These are phyloP conservation scores for Marcusenius ussheri DNA, from an alignment of 2,113 vertebrate species.

Conservation along the genomic window DNA sequence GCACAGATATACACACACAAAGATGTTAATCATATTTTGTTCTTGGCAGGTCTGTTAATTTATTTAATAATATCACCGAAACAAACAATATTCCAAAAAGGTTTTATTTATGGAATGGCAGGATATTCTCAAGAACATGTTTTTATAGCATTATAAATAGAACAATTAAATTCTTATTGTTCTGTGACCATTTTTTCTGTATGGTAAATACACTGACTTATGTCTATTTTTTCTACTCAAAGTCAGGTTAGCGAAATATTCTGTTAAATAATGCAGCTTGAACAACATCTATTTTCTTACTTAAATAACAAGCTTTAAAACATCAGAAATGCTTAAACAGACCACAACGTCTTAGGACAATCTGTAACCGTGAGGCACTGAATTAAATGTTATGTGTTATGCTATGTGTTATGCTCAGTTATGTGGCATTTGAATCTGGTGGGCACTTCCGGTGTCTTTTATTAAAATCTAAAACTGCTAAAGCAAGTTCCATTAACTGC, in stretches of 20 bases:
- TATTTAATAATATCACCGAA: neutral
- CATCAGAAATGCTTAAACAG: neutral
- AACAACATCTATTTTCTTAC: neutral
- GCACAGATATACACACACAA: neutral
- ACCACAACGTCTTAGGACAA: neutral
- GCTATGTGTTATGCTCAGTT: neutral
- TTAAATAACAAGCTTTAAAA: neutral
- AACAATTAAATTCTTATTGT: neutral
- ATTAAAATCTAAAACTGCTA: neutral
- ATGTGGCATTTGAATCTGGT: neutral
- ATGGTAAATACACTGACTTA: neutral
- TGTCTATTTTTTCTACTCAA: neutral
- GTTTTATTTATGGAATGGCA: neutral
- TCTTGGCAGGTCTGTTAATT: neutral
- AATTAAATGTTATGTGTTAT: neutral
- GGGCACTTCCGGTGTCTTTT: neutral
- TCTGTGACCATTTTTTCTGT: neutral
- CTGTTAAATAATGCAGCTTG: neutral
- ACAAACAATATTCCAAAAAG: neutral
- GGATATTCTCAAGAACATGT: neutral
- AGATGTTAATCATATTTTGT: neutral
- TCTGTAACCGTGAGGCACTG: neutral
- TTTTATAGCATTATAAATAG: neutral
- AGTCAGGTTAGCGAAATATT: neutral
- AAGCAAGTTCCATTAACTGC: neutral